A percentile compares a stretch with the other conserved stretches of the same genome.
Evolutionary conservation across 2,888 invertebrate species (phyloP).

Genomic region (Anticlea derivata): DNA sequence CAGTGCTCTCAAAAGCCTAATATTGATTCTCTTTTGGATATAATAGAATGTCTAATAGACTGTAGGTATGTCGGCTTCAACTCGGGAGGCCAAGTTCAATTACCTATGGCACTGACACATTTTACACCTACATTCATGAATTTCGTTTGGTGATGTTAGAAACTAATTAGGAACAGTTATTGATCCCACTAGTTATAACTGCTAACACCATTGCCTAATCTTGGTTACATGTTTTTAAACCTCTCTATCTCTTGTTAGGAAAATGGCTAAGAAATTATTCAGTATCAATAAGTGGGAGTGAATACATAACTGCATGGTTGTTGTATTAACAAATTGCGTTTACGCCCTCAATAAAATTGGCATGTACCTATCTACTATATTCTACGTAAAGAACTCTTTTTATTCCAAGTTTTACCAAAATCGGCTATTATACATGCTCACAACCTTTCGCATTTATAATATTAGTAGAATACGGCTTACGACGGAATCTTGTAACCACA

Average conservation of each 20-base stretch:
- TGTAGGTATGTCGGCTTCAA: constrained; percentile 8
- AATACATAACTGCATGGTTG: too few relatives aligned
- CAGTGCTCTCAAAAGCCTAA: background rate
- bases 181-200: constrained; percentile 1
- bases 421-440: too few relatives aligned
- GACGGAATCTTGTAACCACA: constrained; percentile 3
- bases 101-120: constrained; percentile 29
- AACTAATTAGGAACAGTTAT: constrained; percentile 4
- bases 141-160: constrained; percentile 1
- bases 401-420: too few relatives aligned
- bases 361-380: too few relatives aligned
- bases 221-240: background rate
- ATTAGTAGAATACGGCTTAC: background rate
- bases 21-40: background rate
- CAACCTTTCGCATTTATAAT: too few relatives aligned
- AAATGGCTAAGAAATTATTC: too few relatives aligned
- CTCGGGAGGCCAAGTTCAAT: constrained; percentile 30
- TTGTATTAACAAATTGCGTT: too few relatives aligned
- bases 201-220: constrained; percentile 2
- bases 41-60: background rate
- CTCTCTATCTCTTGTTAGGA: too few relatives aligned
- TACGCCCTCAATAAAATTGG: too few relatives aligned
- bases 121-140: constrained; percentile 26
- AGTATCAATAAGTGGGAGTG: too few relatives aligned
- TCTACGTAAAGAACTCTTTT: too few relatives aligned